These are phyloP conservation scores for Bujurquina vittata DNA, from an alignment of 2,113 vertebrate genomes.

Conservation along the genomic window DNA sequence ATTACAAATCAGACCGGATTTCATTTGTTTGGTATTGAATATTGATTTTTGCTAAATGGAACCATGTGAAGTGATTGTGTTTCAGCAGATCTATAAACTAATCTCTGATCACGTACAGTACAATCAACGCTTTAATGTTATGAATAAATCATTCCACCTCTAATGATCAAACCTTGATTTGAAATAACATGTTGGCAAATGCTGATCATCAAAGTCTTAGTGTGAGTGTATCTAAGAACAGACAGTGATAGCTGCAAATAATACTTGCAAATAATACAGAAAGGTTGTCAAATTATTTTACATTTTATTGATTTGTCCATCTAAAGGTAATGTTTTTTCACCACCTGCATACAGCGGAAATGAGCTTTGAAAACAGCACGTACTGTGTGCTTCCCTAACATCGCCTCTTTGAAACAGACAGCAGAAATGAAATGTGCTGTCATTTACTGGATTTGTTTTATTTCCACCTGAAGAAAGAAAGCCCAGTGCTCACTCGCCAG, in stretches of 20 bases:
- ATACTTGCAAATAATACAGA: neutral
- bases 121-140: neutral
- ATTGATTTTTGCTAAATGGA: constrained; percentile 3
- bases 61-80: constrained; percentile 5
- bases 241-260: neutral
- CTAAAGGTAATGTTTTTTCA: neutral
- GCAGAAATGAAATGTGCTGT: neutral
- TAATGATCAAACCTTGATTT: neutral
- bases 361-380: neutral
- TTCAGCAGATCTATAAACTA: neutral
- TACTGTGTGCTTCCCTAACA: neutral
- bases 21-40: constrained; percentile 2
- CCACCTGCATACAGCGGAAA: neutral
- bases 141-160: constrained; percentile 13
- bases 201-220: neutral
- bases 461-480: neutral
- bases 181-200: neutral
- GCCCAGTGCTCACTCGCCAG: neutral
- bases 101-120: neutral
- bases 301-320: constrained; percentile 1
- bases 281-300: neutral
- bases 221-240: neutral
- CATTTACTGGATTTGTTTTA: neutral
- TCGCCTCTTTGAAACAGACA: neutral
- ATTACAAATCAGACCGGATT: constrained; percentile 6